Conservation (phyloP, 2,888 invertebrate genomes). For the Aleiodes alternator region DNA sequence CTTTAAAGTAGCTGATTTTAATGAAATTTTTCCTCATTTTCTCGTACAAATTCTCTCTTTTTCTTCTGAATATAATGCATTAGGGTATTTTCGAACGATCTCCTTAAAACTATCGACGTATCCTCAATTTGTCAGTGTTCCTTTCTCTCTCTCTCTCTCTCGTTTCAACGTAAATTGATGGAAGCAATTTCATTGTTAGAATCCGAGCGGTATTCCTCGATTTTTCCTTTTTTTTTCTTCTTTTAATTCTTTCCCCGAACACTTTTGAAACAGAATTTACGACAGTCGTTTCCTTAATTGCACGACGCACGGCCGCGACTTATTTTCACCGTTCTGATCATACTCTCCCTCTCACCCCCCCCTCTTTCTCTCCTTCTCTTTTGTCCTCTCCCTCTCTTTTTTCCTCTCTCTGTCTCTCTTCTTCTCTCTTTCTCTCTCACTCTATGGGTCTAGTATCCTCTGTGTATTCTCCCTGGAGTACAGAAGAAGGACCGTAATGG, state of each 20-base stretch:
- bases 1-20: too few relatives aligned
- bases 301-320: slow-evolving; percentile 60
- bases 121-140: slow-evolving; percentile 67
- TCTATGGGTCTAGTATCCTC: not conserved
- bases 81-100: slow-evolving; percentile 27
- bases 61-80: not conserved
- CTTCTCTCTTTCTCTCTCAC: not conserved
- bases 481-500: slow-evolving; percentile 14
- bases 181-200: slow-evolving; percentile 68
- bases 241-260: slow-evolving; percentile 16
- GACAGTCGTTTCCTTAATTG: slow-evolving; percentile 70
- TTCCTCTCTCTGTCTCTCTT: too few relatives aligned
- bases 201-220: slow-evolving; percentile 41
- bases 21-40: not conserved
- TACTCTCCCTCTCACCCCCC: slow-evolving; percentile 11
- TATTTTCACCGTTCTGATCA: slow-evolving; percentile 62
- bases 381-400: not conserved
- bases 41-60: not conserved
- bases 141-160: not conserved
- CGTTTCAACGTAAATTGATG: slow-evolving; percentile 65
- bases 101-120: slow-evolving; percentile 55
- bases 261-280: slow-evolving; percentile 69
- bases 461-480: slow-evolving; percentile 31
- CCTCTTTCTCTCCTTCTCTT: not conserved
- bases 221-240: too few relatives aligned